A percentile compares a stretch with the other conserved stretches of the same genome.
Conservation (phyloP, 2,888 invertebrate genomes). For the Caenorhabditis wallacei region DNA sequence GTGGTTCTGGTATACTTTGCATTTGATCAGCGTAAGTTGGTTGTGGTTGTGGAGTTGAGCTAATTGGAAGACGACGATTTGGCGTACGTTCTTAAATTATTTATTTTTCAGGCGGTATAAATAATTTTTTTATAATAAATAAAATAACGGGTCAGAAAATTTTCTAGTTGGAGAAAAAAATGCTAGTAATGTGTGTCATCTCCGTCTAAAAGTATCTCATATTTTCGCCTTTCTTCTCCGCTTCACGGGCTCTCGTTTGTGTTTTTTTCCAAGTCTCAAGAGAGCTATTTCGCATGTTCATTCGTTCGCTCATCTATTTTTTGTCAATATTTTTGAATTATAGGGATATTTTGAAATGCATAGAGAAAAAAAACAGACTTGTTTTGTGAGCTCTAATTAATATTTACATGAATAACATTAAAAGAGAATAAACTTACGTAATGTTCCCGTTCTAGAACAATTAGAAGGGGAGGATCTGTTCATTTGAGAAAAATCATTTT, state of each 20-base stretch:
- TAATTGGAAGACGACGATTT: slow-evolving; percentile 56
- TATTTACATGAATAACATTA: no score
- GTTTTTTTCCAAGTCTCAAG: slow-evolving; percentile 20
- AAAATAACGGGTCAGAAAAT: no score
- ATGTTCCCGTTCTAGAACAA: slow-evolving; percentile 47
- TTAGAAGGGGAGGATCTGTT: slow-evolving; percentile 16
- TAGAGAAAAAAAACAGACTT: no score
- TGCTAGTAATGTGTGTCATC: slow-evolving; percentile 31
- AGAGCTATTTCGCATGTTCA: background rate
- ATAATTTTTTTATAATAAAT: no score
- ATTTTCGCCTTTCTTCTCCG: slow-evolving; percentile 24
- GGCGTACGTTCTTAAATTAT: slow-evolving; percentile 48
- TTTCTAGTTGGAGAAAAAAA: slow-evolving; percentile 22
- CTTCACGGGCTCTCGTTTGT: slow-evolving; percentile 1
- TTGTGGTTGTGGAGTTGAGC: slow-evolving; percentile 57
- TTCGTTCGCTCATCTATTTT: background rate
- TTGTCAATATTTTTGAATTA: background rate
- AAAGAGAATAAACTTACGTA: no score
- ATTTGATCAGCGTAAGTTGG: slow-evolving; percentile 70
- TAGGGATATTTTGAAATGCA: no score
- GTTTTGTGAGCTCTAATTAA: no score
- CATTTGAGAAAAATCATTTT: slow-evolving; percentile 46
- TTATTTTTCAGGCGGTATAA: no score
- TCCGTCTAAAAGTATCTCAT: slow-evolving; percentile 33
- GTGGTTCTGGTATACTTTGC: slow-evolving; percentile 70